Evolutionary conservation across 2,113 vertebrate species (phyloP).

Genomic region (Alligator sinensis): DNA sequence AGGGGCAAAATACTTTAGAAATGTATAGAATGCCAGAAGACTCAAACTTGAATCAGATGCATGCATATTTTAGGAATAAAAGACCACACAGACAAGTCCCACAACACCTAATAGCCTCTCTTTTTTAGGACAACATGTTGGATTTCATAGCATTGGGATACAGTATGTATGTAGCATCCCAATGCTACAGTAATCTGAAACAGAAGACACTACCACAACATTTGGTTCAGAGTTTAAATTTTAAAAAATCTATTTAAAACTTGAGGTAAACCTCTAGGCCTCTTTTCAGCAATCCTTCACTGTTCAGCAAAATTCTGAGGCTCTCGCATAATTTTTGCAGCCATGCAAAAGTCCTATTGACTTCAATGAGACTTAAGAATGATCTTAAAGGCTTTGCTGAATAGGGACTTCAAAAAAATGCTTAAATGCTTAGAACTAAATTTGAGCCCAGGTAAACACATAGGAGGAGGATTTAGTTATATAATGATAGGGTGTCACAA

Average conservation of each 20-base stretch:
- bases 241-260: background rate
- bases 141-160: background rate
- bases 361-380: background rate
- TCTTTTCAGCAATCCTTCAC: background rate
- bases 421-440: background rate
- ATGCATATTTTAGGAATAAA: background rate
- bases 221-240: background rate
- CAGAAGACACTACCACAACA: too few species aligned
- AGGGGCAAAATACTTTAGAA: background rate
- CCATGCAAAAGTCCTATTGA: background rate
- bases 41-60: background rate
- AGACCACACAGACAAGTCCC: background rate
- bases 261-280: background rate
- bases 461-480: background rate
- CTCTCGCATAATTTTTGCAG: background rate
- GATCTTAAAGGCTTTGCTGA: background rate
- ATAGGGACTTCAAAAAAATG: background rate
- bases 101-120: background rate
- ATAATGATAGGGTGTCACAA: background rate
- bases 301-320: background rate
- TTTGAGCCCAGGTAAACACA: background rate
- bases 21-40: background rate
- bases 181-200: background rate
- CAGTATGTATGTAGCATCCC: background rate
- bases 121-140: background rate